Evolutionary conservation across 2,113 vertebrate genomes (phyloP), one percentile per base, ranked within the genome.

Genomic region (Geococcyx californianus): DNA sequence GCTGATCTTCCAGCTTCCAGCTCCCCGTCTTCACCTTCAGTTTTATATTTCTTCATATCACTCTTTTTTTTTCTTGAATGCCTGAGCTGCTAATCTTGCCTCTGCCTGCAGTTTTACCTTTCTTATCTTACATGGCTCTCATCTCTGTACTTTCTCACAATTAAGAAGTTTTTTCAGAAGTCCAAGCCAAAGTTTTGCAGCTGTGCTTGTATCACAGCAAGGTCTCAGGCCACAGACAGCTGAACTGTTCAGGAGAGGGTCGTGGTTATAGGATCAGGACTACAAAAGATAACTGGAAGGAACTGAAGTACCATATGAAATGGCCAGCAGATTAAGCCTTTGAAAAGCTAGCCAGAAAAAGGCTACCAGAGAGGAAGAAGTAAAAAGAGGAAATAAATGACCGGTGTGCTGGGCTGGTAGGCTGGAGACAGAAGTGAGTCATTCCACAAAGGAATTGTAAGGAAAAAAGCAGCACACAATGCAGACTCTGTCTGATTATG

Each of bases 1-100:
- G 0, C 56, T 44, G 54, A n/a, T 55, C 26, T 29, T 36, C 42
- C 26, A 51, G 7, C 34, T 68, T 44, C 55, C 24, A 87, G 23
- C 42, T 69, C 34, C 49, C 6, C 3, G 0, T 62, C 34, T 6
- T 55, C 55, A 56, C 13, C 51, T 51, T 40, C 1, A 0, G 34
- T 80, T 86, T 81, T 68, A 23, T 68, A 36, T 16, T 25, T 56
- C 55, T 81, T 63, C 26, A 9, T 44, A 42, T 38, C 23, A 18
- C 31, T 42, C 7, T 66, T 3, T 1, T 17, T 47, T 60, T 62
- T 44, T 13, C 13, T 63, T 44, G 55, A 69, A 36, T 4, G 3
- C 11, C 33, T 44, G 31, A 87, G 56, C 49, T 51, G 44, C 44
- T 89, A 68, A 80, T 75, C 33, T 45, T 69, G 33, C 24, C 25